Percentiles rank a stretch among this genome's conserved stretches.
Evolutionary conservation across 2,113 vertebrate species (phyloP).

Genomic region (Chloroceryle aenea): DNA sequence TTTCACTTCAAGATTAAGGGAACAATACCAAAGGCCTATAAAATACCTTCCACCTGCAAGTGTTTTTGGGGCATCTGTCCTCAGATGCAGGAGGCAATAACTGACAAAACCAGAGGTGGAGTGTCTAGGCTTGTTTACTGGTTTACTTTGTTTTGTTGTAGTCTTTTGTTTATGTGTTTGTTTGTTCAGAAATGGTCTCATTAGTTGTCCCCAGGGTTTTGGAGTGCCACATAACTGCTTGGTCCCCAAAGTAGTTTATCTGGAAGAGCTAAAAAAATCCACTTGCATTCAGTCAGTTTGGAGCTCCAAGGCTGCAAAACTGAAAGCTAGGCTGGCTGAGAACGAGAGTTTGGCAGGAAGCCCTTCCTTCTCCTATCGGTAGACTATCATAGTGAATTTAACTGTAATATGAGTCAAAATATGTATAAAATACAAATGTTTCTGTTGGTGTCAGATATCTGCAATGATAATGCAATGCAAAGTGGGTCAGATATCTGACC

Average conservation of each 20-base stretch:
- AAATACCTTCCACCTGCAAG: neutral
- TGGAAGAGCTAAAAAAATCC: neutral
- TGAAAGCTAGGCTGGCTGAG: neutral
- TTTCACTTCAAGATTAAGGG: neutral
- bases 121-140: neutral
- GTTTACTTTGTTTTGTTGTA: neutral
- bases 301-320: neutral
- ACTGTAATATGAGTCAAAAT: neutral
- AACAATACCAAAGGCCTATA: neutral
- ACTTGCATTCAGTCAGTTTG: neutral
- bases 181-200: neutral
- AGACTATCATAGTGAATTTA: no score
- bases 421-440: neutral
- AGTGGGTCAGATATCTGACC: no score
- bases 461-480: no score
- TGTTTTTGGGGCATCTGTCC: neutral
- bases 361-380: fast-evolving
- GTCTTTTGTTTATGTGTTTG: neutral
- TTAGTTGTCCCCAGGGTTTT: neutral
- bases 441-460: neutral
- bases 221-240: neutral
- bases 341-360: neutral
- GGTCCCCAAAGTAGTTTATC: neutral
- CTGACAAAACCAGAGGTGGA: neutral
- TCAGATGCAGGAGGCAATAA: neutral